A percentile compares a stretch with the other conserved stretches of the same genome.
Evolutionary conservation across 2,888 invertebrate species (phyloP).

Genomic region (Unio delphinus): DNA sequence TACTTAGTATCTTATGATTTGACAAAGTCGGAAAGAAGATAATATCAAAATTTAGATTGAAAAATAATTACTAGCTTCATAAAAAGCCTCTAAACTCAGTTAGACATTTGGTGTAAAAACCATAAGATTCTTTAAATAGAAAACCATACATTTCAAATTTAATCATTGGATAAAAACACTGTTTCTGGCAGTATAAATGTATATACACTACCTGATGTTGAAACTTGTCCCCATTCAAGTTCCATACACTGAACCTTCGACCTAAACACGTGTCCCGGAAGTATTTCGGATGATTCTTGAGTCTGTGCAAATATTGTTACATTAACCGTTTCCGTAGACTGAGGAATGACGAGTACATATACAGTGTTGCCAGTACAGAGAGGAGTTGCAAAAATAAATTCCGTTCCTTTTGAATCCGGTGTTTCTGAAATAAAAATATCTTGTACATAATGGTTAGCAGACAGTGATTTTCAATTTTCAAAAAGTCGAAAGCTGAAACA

Average conservation of each 20-base stretch:
- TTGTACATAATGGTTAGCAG: no score
- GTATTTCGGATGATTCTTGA: conserved; percentile 3
- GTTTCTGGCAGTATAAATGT: neutral
- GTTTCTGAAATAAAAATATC: conserved; percentile 4
- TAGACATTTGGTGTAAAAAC: no score
- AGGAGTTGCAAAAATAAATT: conserved; percentile 26
- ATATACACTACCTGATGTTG: conserved; percentile 8
- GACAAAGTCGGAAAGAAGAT: no score
- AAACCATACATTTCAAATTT: no score
- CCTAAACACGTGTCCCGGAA: conserved; percentile 12
- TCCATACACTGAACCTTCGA: conserved; percentile 12
- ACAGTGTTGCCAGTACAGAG: conserved; percentile 13
- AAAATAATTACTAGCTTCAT: no score
- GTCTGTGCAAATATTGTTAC: conserved; percentile 10
- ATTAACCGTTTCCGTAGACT: conserved; percentile 25
- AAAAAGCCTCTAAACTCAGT: no score
- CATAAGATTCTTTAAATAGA: no score
- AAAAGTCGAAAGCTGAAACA: no score
- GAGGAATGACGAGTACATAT: conserved; percentile 24
- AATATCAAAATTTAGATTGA: no score
- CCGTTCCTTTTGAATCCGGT: conserved; percentile 29
- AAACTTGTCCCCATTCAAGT: conserved; percentile 14
- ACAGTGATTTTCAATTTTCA: no score
- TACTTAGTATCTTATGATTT: no score
- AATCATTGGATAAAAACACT: neutral